Base-by-base conservation (phyloP, 2,888 invertebrate genomes). In the Micoletzkya japonica region DNA sequence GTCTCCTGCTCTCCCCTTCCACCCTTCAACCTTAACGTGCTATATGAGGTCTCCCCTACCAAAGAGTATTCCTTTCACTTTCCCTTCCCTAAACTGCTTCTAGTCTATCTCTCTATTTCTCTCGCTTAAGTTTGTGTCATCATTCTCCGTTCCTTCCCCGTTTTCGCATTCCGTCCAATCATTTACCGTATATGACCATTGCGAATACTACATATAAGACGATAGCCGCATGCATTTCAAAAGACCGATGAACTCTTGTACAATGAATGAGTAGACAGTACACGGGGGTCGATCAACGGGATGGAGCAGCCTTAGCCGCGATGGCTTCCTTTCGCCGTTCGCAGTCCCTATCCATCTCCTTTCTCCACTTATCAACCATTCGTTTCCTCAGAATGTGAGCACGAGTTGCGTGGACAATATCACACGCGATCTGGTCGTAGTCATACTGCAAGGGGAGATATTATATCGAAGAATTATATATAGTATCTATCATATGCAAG, bases 391-490 rank as follows among this genome's bases (percentile, higher is more conserved):
- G 54, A 26, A 64, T 64, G 26, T 34, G 37, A 1, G 67, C 67
- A 24, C 67, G 37, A 1, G 67, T 58, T 26, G 67, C 67, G 26
- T 67, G 49, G 39, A 67, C 58, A 26, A 67, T 67, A 34, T 67
- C 67, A 37, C 67, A 67, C 14, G 67, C 67, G 24, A 67, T 67
- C 32, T 67, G 67, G 20, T 67, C 67, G 67, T 67, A 67, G 24
- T 67, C 67, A 20, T 28, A 49, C 67, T 67, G 57, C 39, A 67
- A 56, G 6, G 17, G 37, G 36, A 59, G 24, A n/a, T 50, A 50
- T 4, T n/a, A 24, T 52, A 26, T 52, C 30, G 26, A 24, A 1
- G 2, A 1, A 24, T 20, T 26, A 1, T 1, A 24, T 50, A 17
- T 10, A 17, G 50, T 7, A 2, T 20, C 50, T 1, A 1, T 6